phyloP scores from a whole-genome alignment of 2,797 vertebrate species.

The Masticophis lateralis region DNA sequence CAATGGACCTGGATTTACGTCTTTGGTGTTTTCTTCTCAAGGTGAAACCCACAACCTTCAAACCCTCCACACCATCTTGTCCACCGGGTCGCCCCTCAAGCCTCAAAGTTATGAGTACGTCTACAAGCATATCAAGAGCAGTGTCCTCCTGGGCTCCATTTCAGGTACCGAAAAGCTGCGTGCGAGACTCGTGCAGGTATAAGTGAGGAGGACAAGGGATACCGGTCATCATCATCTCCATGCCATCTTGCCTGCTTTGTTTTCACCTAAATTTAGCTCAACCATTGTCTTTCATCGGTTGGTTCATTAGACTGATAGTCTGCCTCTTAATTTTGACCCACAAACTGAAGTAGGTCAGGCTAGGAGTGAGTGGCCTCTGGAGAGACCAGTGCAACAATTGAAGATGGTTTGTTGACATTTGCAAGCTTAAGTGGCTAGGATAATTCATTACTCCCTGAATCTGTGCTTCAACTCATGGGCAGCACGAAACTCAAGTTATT shows the following conservation, averaged over 20 bases:
- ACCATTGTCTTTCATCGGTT: too few relatives aligned
- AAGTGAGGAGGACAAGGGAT: background rate
- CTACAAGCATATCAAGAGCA: slow-evolving; percentile 86
- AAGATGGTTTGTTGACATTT: background rate
- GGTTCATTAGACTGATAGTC: background rate
- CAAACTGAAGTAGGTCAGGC: background rate
- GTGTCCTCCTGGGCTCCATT: slow-evolving; percentile 89
- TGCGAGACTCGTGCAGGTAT: background rate
- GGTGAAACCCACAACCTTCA: slow-evolving; percentile 90
- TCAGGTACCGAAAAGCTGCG: slow-evolving; percentile 76
- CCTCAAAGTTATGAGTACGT: slow-evolving; percentile 94
- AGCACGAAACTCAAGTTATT: background rate
- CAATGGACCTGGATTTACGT: background rate
- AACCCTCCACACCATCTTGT: slow-evolving; percentile 91
- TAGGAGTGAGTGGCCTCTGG: background rate
- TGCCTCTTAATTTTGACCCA: background rate
- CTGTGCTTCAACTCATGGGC: background rate
- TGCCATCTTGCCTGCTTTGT: background rate
- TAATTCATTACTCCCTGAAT: background rate
- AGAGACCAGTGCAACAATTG: background rate
- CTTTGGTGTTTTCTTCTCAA: slow-evolving; percentile 45
- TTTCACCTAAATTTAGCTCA: background rate
- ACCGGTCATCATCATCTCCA: background rate
- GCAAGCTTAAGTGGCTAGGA: background rate
- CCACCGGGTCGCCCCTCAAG: slow-evolving; percentile 91